Conservation (phyloP, 2,888 invertebrate genomes). For the Mantis religiosa region DNA sequence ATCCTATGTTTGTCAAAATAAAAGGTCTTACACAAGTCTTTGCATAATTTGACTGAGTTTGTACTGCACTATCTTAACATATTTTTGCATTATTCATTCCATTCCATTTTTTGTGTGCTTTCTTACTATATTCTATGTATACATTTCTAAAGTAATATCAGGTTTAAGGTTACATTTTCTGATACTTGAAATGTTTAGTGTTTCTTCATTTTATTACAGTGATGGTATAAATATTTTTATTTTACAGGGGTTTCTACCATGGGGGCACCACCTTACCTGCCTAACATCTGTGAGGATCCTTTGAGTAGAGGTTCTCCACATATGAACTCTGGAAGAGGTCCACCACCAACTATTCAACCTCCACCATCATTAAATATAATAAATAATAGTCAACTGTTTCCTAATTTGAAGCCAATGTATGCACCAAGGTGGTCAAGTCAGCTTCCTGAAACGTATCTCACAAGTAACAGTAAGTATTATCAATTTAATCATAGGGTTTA, state of each 20-base stretch:
- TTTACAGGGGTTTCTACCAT: conserved; percentile 39
- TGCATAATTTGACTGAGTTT: too few species aligned
- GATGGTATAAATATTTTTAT: not conserved
- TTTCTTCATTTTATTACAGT: not conserved
- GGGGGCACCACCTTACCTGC: conserved; percentile 52
- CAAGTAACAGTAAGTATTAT: conserved; percentile 45
- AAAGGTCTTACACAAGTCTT: too few species aligned
- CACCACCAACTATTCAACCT: conserved; percentile 44
- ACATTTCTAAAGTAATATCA: too few species aligned
- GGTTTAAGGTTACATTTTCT: too few species aligned
- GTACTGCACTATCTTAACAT: too few species aligned
- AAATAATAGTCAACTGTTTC: conserved; percentile 64
- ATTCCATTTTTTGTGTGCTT: too few species aligned
- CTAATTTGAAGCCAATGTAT: conserved; percentile 61
- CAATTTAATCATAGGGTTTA: not conserved
- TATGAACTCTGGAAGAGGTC: conserved; percentile 46
- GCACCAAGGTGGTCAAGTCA: conserved; percentile 63
- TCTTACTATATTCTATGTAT: too few species aligned
- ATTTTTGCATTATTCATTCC: too few species aligned
- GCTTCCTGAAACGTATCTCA: conserved; percentile 59
- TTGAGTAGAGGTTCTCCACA: conserved; percentile 18
- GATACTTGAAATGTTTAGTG: not conserved
- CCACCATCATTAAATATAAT: conserved; percentile 60
- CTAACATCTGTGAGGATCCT: conserved; percentile 50
- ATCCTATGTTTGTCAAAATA: too few species aligned